Evolutionary conservation across 2,888 invertebrate species (phyloP), one percentile per base, ranked within the genome.

Genomic region (Tuta absoluta): DNA sequence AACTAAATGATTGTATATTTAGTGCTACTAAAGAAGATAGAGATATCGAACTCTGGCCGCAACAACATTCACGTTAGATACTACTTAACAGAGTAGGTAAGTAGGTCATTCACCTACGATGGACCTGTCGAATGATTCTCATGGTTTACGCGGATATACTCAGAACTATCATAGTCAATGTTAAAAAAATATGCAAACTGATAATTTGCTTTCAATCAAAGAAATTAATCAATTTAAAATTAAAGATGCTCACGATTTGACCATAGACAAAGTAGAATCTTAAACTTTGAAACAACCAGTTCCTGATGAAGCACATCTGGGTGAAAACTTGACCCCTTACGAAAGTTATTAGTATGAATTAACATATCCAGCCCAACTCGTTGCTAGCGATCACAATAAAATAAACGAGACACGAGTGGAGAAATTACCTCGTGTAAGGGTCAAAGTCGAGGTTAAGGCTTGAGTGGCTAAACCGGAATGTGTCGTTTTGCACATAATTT

Each of bases 171-270:
- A 21, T 37, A 58, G 38, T 65, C 65, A 65, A 65, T 63, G 65
- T 65, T 59, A 63, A 65, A 38, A 41, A 62, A 65, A 28, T 51
- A 65, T 63, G 59, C 59, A 59, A 65, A 65, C 62, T 23, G 37
- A 12, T 23, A 14, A 48, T 61, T 64, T 56, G 64, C 64, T 64
- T 64, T 64, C 64, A 64, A 61, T 61, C 14, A 33, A 33, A 33
- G 10, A 24, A 19, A 51, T 19, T 58, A 21, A 58, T 59, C 2
- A 41, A 23, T 24, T 45, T 41, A n/a, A 12, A 59, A 56, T 12
- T 56, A 28, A 23, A 23, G 41, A 59, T 23, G 59, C 4, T 41
- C 59, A 59, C 45, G 59, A 59, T 59, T 59, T 59, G 14, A 41
- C 14, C n/a, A 41, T 41, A 41, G 41, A 41, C 41, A n/a, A 41